phyloP scores from a whole-genome alignment of 2,888 invertebrate species.

The Mythimna pallens region DNA sequence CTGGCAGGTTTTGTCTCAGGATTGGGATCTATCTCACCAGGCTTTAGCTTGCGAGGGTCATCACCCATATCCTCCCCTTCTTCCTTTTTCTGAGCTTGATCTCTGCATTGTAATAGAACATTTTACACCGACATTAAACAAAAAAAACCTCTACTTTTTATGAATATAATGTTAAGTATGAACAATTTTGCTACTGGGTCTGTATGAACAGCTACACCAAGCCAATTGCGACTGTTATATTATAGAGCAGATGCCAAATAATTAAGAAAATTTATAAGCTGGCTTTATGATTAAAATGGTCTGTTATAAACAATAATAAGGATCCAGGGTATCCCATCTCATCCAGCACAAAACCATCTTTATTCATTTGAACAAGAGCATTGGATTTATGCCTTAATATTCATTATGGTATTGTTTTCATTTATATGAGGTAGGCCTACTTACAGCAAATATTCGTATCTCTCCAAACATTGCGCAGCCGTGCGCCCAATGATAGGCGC shows the following conservation, averaged over 20 bases:
- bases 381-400: not conserved
- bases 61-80: conserved; percentile 97
- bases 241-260: no score
- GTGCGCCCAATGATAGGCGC: conserved; percentile 99
- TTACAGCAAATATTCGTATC: conserved; percentile 98
- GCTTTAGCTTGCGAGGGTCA: conserved; percentile 99
- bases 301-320: not conserved
- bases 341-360: not conserved
- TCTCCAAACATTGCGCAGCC: conserved; percentile 99
- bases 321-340: no score
- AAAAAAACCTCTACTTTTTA: no score
- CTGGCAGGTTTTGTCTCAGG: conserved; percentile 99
- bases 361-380: no score
- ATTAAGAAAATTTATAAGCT: no score
- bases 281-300: not conserved
- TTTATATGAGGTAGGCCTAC: conserved; percentile 66
- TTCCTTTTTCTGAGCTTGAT: conserved; percentile 99
- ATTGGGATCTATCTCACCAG: conserved; percentile 99
- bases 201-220: no score
- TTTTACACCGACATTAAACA: no score
- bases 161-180: no score
- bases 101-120: conserved; percentile 88
- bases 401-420: not conserved
- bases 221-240: no score
- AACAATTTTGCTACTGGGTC: no score